phyloP scores from a whole-genome alignment of 2,113 vertebrate genomes.

The Rhinopomastus cyanomelas region DNA sequence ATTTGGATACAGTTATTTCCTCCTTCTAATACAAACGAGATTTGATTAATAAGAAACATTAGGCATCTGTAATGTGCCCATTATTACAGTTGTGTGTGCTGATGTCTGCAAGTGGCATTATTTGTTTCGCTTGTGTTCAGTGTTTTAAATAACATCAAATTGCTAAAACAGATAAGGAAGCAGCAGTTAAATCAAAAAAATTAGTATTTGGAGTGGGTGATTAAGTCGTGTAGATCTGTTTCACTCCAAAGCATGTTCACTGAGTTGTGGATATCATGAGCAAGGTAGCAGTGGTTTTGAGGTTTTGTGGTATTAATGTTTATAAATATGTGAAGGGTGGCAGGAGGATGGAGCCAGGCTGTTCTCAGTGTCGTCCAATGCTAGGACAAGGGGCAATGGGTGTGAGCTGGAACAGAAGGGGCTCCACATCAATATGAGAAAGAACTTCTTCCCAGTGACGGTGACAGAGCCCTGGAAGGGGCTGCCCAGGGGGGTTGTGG shows the following conservation, averaged over 20 bases:
- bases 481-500: no score
- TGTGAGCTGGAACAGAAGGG: no score
- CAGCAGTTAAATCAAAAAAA: neutral
- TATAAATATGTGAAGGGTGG: no score
- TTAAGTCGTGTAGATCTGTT: neutral
- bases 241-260: neutral
- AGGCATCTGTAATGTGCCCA: conserved; percentile 44
- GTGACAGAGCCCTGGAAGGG: no score
- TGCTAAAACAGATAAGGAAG: neutral
- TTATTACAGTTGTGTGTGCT: conserved; percentile 60
- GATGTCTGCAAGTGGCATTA: conserved; percentile 25
- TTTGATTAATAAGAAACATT: conserved; percentile 68
- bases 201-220: neutral
- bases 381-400: no score
- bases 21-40: conserved; percentile 52
- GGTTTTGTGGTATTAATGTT: no score
- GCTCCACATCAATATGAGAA: no score
- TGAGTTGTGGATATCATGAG: neutral
- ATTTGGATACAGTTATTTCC: conserved; percentile 62
- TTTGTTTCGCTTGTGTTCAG: conserved; percentile 33
- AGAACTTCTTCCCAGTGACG: no score
- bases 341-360: no score
- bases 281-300: neutral
- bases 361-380: no score
- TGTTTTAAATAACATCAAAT: conserved; percentile 29